Evolutionary conservation across 1,140 invertebrate genomes (phyloP).

Genomic region (silkworm (Bombyx mori)): DNA sequence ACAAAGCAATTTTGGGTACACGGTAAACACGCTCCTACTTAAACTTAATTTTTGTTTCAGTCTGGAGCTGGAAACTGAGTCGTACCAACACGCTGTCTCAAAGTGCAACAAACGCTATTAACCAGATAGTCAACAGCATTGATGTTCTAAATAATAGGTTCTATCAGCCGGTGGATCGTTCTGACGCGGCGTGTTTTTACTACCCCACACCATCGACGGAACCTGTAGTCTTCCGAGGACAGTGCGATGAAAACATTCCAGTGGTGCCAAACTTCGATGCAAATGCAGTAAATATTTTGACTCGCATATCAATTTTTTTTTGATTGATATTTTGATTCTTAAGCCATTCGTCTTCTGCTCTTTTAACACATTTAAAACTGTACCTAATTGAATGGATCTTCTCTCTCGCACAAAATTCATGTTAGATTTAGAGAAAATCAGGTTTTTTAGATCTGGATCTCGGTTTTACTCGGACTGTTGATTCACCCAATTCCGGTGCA

Average conservation of each 20-base stretch:
- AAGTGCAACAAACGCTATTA: constrained; percentile 22
- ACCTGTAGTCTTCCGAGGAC: constrained; percentile 31
- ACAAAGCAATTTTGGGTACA: background rate
- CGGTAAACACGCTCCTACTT: background rate
- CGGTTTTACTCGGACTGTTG: too few relatives aligned
- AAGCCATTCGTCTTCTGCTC: too few relatives aligned
- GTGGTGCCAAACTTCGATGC: constrained; percentile 25
- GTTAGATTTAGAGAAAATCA: too few relatives aligned
- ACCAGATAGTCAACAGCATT: constrained; percentile 23
- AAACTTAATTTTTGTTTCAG: constrained; percentile 19
- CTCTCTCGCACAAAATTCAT: too few relatives aligned
- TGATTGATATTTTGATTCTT: too few relatives aligned
- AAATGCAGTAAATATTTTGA: constrained; percentile 16
- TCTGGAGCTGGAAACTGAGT: constrained; percentile 50
- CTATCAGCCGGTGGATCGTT: constrained; percentile 29
- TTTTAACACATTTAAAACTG: too few relatives aligned
- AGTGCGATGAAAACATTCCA: constrained; percentile 25
- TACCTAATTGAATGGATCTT: too few relatives aligned
- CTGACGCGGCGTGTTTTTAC: constrained; percentile 35
- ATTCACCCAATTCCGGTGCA: too few relatives aligned
- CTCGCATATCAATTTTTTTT: too few relatives aligned
- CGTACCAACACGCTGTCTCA: constrained; percentile 21
- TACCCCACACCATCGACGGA: constrained; percentile 30
- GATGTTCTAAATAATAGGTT: constrained; percentile 40
- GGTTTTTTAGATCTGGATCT: too few relatives aligned